A percentile compares a stretch with the other conserved stretches of the same genome.
Conservation (phyloP, 2,888 invertebrate species). For the Dorcus hopei region DNA sequence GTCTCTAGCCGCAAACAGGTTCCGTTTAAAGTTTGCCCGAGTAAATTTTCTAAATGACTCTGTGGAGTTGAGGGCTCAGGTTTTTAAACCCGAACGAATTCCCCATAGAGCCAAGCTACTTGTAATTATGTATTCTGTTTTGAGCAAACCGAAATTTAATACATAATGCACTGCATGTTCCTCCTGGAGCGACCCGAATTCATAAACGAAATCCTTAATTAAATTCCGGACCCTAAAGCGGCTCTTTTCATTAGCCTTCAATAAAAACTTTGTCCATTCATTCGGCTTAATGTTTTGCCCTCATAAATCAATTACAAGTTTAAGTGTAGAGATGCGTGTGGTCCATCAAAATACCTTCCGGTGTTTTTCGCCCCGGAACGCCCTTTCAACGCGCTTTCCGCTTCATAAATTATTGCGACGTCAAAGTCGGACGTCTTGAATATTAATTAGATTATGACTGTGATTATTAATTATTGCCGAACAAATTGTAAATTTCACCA, state of each 20-base stretch:
- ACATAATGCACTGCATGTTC: not conserved
- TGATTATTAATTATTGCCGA: too few relatives aligned
- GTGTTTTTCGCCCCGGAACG: too few relatives aligned
- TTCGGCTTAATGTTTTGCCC: conserved; percentile 5
- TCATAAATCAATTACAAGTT: conserved; percentile 11
- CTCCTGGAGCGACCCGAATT: conserved; percentile 3
- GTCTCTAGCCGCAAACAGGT: conserved; percentile 12
- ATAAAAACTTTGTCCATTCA: conserved; percentile 2
- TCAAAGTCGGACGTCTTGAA: too few relatives aligned
- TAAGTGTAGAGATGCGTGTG: not conserved
- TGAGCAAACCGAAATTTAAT: not conserved
- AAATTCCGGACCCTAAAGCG: conserved; percentile 6
- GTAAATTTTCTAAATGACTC: too few relatives aligned
- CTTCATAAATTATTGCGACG: not conserved
- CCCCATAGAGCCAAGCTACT: too few relatives aligned
- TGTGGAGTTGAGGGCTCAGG: too few relatives aligned
- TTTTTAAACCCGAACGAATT: too few relatives aligned
- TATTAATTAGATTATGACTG: too few relatives aligned
- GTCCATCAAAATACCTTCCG: too few relatives aligned
- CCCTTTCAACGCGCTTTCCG: not conserved
- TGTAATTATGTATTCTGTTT: too few relatives aligned
- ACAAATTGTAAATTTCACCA: too few relatives aligned
- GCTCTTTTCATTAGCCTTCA: conserved; percentile 4
- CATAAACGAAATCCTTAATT: conserved; percentile 13
- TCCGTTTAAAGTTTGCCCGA: conserved; percentile 7